Base-by-base conservation (phyloP, 2,113 vertebrate genomes). In the Bambusicola thoracicus region DNA sequence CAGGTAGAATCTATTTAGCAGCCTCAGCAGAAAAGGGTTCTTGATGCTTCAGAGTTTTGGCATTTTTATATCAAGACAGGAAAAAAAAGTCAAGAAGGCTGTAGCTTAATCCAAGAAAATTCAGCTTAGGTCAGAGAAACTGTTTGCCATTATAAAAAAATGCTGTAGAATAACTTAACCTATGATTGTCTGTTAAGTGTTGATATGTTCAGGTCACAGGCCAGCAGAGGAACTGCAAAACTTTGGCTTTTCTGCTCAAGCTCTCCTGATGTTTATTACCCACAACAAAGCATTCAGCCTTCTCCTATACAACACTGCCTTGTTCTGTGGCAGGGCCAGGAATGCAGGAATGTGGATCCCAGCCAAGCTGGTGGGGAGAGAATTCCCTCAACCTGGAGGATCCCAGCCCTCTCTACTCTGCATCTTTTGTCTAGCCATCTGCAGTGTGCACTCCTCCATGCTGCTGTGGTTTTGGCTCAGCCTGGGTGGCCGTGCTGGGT, bases 331-430 rank as follows among this genome's bases (percentile, higher is more conserved):
- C 81, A 88, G 58, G 36, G 66, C 44, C 67, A 89, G 87, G 84
- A 93, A 95, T 85, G 74, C 8, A 91, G 84, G 89, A 93, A 95
- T 87, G 89, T 89, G 87, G 92, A 82, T 89, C 25, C 15, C 15
- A 62, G 92, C 94, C 96, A 94, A 58, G 49, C 21, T 95, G 70
- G 24, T 92, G 74, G 73, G 46, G 73, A 88, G 44, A 89, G 84
- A 94, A 66, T 95, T 89, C 84, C 81, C 81, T 89, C 1, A 5
- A 94, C 94, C 78, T 93, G 78, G 63, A 91, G 34, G 40, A 94
- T 65, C 76, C 24, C 36, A 69, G 53, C 62, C 44, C 66, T 56
- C 30, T 86, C 80, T 62, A 22, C 0, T 53, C 78, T 91, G 58
- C 53, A 56, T 93, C 88, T 84, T 88, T 86, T 44, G 61, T 90